Base-by-base conservation (phyloP, 2,797 vertebrate species). In the Liasis olivaceus region DNA sequence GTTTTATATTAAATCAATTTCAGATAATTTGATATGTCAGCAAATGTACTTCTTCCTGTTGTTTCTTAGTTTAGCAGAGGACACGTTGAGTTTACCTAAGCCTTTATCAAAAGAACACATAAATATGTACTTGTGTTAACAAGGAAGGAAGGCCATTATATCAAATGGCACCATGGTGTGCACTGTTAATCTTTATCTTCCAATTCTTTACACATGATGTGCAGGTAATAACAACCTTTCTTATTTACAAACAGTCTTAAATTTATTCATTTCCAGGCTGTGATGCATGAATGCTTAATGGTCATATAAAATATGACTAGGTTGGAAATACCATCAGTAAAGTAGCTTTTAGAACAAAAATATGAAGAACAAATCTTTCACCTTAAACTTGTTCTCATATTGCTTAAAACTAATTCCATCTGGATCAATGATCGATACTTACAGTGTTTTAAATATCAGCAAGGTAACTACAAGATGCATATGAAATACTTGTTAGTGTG, bases 1-100 rank as follows among this genome's bases (percentile, higher is more conserved):
- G 93, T 89, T 92, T 89, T 63, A 77, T 90, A 84, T 93, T 94
- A 92, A 95, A 85, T 94, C 95, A 91, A 54, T 96, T 85, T 89
- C 62, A 59, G 72, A 92, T 91, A 90, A 89, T 90, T 93, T 94
- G 88, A 85, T 62, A 47, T 64, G 81, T 96, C 91, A 93, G 89
- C 89, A 92, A 95, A 28, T 87, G 54, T 2, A 15, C 28, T 92
- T 15, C 64, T 87, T 47, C 63, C 62, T 87, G 54, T 85, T 93
- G 1, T 64, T 90, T 85, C 51, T 63, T 92, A 69, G 69, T 89
- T 51, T 92, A 93, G 92, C 87, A 86, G 59, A 64, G 54, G 26
- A 87, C 54, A 77, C 51, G 88, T 91, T 92, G 63, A 95, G 77
- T 81, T 93, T 93, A 91, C 87, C 88, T 62, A 93, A 58, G 15